Percentiles rank a stretch among this genome's conserved stretches.
These are phyloP conservation scores for Recurvirostra avosetta DNA, from an alignment of 2,113 vertebrate species.

Conservation along the genomic window DNA sequence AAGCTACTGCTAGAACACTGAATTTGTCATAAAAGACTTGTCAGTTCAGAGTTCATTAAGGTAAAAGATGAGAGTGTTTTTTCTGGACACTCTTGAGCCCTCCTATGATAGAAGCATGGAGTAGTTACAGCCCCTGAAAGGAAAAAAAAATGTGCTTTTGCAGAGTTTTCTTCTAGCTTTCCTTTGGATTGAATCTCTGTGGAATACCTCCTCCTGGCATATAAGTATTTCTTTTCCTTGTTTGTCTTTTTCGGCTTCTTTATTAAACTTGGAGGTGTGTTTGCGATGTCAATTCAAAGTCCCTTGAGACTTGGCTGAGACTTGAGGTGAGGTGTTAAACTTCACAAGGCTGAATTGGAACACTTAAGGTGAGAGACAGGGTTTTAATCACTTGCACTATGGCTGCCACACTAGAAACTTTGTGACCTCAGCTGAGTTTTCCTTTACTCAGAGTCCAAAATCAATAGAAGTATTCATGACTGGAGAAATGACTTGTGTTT, in stretches of 20 bases:
- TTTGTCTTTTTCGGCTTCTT: conserved; percentile 49
- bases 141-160: background rate
- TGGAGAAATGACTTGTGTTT: conserved; percentile 34
- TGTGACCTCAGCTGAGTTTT: conserved; percentile 57
- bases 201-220: conserved; percentile 26
- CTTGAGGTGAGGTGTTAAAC: conserved; percentile 70
- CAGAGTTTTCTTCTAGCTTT: conserved; percentile 55
- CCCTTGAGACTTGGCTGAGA: conserved; percentile 50
- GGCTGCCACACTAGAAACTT: conserved; percentile 50
- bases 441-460: conserved; percentile 57
- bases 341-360: conserved; percentile 64
- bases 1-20: conserved; percentile 57
- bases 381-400: conserved; percentile 68
- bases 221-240: conserved; percentile 35
- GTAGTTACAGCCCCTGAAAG: conserved; percentile 36
- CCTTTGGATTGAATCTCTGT: conserved; percentile 21
- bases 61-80: conserved; percentile 73
- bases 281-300: conserved; percentile 70
- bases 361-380: conserved; percentile 68
- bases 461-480: conserved; percentile 66
- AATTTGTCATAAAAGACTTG: conserved; percentile 77
- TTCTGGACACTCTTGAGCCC: conserved; percentile 55
- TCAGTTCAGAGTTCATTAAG: conserved; percentile 75
- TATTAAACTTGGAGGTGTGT: conserved; percentile 73
- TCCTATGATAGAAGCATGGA: background rate